phyloP scores from a whole-genome alignment of 2,113 vertebrate species.

The Pseudorasbora parva region DNA sequence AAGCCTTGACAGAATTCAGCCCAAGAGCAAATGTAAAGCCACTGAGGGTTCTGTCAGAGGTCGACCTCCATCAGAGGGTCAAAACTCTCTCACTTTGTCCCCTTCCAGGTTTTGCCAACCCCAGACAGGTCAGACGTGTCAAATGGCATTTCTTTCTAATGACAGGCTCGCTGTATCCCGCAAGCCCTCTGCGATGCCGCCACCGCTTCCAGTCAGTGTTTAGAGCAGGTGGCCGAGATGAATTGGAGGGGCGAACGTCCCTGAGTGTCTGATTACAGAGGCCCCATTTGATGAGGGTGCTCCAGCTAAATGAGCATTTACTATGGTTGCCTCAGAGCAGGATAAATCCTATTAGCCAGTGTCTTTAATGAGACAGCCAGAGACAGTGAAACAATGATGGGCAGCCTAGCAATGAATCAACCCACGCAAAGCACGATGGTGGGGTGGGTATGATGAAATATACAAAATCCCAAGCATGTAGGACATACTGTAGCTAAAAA shows the following conservation, averaged over 20 bases:
- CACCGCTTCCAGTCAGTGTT: background rate
- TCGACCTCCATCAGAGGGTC: conserved; percentile 36
- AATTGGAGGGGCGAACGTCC: conserved; percentile 30
- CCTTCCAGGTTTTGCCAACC: conserved; percentile 15
- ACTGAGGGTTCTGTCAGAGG: background rate
- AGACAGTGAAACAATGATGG: conserved; percentile 42
- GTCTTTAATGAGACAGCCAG: conserved; percentile 54
- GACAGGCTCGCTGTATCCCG: conserved; percentile 14
- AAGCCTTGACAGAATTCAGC: conserved; percentile 31
- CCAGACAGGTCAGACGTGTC: background rate
- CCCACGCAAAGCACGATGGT: background rate
- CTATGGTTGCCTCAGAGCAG: conserved; percentile 24
- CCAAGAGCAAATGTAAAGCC: conserved; percentile 34
- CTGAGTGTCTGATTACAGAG: conserved; percentile 50
- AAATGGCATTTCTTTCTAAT: conserved; percentile 34
- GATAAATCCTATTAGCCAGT: conserved; percentile 54
- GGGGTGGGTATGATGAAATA: conserved; percentile 5
- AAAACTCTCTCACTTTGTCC: background rate
- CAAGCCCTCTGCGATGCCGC: background rate
- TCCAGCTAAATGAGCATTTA: conserved; percentile 40
- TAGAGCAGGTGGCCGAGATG: conserved; percentile 38
- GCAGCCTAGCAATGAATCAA: conserved; percentile 43
- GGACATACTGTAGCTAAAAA: conserved; percentile 28
- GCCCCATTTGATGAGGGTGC: conserved; percentile 39
- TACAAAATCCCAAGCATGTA: conserved; percentile 32